Percentiles rank a stretch among this genome's conserved stretches.
Evolutionary conservation across 2,888 invertebrate genomes (phyloP).

Genomic region (Rhyacophila evoluta): DNA sequence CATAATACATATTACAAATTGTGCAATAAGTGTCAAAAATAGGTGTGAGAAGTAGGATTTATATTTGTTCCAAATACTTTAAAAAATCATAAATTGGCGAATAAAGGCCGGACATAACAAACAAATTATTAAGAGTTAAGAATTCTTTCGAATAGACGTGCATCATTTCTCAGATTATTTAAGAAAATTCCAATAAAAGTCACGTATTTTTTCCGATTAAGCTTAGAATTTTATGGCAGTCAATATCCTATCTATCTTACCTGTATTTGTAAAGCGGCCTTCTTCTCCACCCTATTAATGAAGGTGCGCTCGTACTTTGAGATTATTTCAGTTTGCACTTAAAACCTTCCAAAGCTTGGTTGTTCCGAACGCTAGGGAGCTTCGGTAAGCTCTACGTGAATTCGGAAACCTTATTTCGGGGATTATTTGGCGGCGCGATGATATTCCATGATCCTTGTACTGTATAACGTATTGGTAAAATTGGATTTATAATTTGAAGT

Average conservation of each 20-base stretch:
- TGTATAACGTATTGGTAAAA: no score
- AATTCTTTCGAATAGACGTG: background rate
- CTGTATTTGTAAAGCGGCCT: background rate
- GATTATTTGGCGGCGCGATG: background rate
- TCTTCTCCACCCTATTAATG: background rate
- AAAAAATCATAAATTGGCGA: no score
- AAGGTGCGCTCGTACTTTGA: background rate
- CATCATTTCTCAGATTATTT: background rate
- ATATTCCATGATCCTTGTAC: background rate
- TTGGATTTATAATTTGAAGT: no score
- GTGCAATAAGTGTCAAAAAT: no score
- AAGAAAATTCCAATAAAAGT: background rate
- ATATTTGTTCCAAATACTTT: no score
- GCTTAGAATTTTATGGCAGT: background rate
- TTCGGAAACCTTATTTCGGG: background rate
- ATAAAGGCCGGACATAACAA: background rate
- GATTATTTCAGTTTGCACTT: background rate
- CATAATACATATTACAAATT: no score
- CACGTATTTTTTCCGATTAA: background rate
- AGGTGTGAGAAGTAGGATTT: no score
- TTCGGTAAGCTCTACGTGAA: background rate
- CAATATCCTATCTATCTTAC: background rate
- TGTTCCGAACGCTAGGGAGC: background rate
- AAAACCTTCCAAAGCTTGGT: background rate
- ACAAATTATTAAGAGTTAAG: background rate